phyloP scores from a whole-genome alignment of 2,113 vertebrate species.

The Narcine bancroftii region DNA sequence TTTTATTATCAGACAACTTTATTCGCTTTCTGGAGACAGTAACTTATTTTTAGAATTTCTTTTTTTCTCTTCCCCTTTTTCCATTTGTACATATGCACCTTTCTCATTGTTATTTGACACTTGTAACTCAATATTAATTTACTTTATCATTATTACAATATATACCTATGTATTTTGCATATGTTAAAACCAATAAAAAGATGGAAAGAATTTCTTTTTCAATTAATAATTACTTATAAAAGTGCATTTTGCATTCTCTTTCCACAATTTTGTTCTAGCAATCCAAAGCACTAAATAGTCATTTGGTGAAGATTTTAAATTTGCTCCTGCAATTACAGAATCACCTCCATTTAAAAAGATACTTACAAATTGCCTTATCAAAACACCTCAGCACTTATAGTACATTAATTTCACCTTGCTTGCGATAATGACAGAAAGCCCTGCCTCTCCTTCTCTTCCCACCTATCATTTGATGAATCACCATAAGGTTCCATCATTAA shows the following conservation, averaged over 20 bases:
- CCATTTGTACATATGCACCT: too few relatives aligned
- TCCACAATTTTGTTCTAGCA: neutral
- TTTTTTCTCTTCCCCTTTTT: too few relatives aligned
- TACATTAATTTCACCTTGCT: neutral
- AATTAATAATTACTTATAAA: too few relatives aligned
- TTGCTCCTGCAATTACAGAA: neutral
- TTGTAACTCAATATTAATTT: too few relatives aligned
- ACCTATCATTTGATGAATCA: neutral
- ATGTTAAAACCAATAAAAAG: too few relatives aligned
- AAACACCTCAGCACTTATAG: neutral
- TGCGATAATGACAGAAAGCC: neutral
- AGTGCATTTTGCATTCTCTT: neutral
- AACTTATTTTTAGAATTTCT: too few relatives aligned
- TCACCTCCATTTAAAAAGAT: neutral
- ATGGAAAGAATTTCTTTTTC: too few relatives aligned
- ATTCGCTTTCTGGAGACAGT: too few relatives aligned
- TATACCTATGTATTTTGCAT: too few relatives aligned
- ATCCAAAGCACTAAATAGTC: neutral
- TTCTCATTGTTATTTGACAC: too few relatives aligned
- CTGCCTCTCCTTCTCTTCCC: neutral
- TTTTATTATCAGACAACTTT: too few relatives aligned
- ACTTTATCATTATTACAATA: too few relatives aligned
- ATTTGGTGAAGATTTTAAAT: neutral
- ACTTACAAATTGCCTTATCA: neutral
- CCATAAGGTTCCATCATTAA: neutral